These are phyloP conservation scores for Nettapus auritus DNA, from an alignment of 2,113 vertebrate species.

Conservation along the genomic window DNA sequence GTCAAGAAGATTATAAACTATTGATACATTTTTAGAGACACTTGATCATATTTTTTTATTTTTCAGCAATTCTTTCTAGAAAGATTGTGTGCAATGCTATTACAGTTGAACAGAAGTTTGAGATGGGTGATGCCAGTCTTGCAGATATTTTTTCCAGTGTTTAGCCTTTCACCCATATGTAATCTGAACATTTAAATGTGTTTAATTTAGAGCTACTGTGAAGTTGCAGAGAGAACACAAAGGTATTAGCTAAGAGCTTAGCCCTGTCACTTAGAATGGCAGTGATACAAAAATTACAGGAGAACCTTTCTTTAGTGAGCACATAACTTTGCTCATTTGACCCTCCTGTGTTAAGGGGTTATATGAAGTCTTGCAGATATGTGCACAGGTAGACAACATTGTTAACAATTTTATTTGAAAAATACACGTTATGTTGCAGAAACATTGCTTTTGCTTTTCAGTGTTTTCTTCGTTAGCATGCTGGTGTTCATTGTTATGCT, in stretches of 20 bases:
- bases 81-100: neutral
- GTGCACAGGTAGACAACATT: neutral
- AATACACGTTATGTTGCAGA: neutral
- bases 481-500: neutral
- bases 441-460: neutral
- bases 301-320: neutral
- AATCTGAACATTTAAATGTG: neutral
- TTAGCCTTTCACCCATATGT: neutral
- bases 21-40: fast-evolving
- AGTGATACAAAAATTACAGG: neutral
- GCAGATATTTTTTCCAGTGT: neutral
- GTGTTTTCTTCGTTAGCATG: neutral
- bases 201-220: neutral
- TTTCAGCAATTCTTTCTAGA: neutral
- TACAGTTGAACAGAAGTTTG: neutral
- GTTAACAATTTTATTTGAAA: neutral
- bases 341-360: fast-evolving
- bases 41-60: neutral
- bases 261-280: neutral
- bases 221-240: neutral
- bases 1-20: neutral
- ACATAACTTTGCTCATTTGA: neutral
- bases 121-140: neutral
- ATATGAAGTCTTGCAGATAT: neutral
- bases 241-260: neutral